A percentile compares a stretch with the other conserved stretches of the same genome.
These are phyloP conservation scores for Tachuris rubrigastra DNA, from an alignment of 2,113 vertebrate species.

Conservation along the genomic window DNA sequence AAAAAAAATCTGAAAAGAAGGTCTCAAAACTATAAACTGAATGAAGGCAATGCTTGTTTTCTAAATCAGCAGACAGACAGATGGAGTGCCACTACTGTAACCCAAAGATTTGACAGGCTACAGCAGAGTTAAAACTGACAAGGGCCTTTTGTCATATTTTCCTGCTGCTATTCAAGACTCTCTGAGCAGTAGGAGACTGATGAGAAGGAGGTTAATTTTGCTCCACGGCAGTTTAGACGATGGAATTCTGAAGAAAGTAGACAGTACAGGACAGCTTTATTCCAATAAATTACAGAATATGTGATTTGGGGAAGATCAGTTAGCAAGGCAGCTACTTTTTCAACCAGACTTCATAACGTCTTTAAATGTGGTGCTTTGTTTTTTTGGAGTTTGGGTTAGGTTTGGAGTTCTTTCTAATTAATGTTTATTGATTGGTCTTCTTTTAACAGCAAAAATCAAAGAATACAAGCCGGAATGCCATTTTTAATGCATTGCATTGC, in stretches of 20 bases:
- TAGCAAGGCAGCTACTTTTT: background rate
- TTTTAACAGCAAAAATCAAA: background rate
- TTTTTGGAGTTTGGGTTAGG: background rate
- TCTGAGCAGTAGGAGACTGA: conserved; percentile 28
- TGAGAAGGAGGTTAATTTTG: conserved; percentile 49
- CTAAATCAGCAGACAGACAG: conserved; percentile 38
- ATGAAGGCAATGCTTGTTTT: conserved; percentile 5
- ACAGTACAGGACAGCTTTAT: background rate
- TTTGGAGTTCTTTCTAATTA: background rate
- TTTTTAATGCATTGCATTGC: background rate
- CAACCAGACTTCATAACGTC: background rate
- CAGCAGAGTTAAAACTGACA: conserved; percentile 54
- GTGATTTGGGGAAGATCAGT: background rate
- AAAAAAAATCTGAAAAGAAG: background rate
- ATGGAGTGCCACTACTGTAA: conserved; percentile 32
- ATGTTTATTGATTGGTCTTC: background rate
- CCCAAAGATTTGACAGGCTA: conserved; percentile 52
- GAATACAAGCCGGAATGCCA: background rate
- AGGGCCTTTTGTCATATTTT: conserved; percentile 56
- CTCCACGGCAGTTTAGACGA: background rate
- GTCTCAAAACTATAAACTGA: background rate
- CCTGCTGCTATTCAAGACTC: conserved; percentile 58
- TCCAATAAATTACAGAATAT: background rate
- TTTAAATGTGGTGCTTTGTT: background rate
- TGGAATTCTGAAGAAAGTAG: conserved; percentile 15